phyloP scores from a whole-genome alignment of 2,797 vertebrate species.

The Agapornis canus region DNA sequence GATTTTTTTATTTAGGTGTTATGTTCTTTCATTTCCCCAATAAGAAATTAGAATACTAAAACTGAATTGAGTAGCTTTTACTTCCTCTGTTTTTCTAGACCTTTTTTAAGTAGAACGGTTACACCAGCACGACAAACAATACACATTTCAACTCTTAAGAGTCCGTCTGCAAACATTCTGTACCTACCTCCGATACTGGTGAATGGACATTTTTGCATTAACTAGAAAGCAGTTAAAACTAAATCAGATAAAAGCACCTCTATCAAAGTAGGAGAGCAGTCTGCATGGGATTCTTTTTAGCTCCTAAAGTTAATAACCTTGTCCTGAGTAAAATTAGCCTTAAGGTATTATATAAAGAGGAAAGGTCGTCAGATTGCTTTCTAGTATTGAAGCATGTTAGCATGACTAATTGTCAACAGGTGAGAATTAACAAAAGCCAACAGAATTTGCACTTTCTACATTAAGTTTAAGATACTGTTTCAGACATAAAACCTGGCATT shows the following conservation, averaged over 20 bases:
- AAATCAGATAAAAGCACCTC: background rate
- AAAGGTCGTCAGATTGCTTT: background rate
- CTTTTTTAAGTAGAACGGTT: background rate
- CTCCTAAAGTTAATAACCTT: background rate
- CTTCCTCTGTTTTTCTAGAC: background rate
- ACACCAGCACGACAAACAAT: background rate
- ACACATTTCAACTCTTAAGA: background rate
- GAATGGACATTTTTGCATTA: background rate
- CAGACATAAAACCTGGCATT: background rate
- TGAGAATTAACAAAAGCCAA: background rate
- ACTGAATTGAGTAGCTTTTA: background rate
- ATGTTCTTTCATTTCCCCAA: background rate
- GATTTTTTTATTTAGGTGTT: background rate
- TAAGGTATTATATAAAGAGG: background rate
- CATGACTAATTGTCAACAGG: background rate
- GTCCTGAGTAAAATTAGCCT: background rate
- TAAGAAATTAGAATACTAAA: background rate
- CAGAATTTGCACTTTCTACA: background rate
- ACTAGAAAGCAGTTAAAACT: background rate
- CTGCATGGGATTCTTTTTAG: background rate
- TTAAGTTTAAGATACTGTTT: background rate
- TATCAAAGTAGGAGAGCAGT: background rate
- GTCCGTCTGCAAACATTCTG: background rate
- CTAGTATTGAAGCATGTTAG: background rate
- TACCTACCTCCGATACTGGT: background rate